Percentiles rank a stretch among this genome's conserved stretches.
phyloP scores from a whole-genome alignment of 2,113 vertebrate species.

The Microcebus griseorufus region DNA sequence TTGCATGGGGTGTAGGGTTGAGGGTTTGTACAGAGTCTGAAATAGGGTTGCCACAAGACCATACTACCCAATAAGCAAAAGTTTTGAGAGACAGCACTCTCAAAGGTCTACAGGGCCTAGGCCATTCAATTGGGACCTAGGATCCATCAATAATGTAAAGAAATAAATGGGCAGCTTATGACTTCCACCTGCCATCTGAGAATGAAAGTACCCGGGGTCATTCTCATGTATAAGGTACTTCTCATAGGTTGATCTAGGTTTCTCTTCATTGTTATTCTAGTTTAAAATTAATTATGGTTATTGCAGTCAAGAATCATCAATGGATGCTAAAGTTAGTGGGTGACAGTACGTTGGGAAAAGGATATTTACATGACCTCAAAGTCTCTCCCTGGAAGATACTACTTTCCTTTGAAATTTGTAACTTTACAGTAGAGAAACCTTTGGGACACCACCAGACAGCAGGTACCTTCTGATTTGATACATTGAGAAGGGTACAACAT shows the following conservation, averaged over 20 bases:
- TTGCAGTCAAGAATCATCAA: not conserved
- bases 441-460: not conserved
- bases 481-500: not conserved
- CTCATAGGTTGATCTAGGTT: not conserved
- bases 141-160: not conserved
- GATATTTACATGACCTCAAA: not conserved
- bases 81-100: not conserved
- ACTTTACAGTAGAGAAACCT: not conserved
- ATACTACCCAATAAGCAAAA: not conserved
- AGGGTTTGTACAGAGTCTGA: not conserved
- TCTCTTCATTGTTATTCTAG: slow-evolving; percentile 6
- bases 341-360: not conserved
- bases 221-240: not conserved
- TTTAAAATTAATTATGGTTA: slow-evolving; percentile 40
- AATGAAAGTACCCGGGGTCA: not conserved
- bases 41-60: not conserved
- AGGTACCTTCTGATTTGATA: not conserved
- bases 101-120: not conserved
- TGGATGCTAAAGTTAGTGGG: not conserved
- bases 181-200: not conserved
- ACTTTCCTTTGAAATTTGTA: not conserved
- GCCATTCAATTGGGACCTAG: not conserved
- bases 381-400: not conserved
- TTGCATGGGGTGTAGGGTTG: rapidly evolving
- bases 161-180: not conserved